A percentile compares a stretch with the other conserved stretches of the same genome.
These are phyloP conservation scores for Pyrgilauda ruficollis DNA, from an alignment of 2,113 vertebrate species.

Conservation along the genomic window DNA sequence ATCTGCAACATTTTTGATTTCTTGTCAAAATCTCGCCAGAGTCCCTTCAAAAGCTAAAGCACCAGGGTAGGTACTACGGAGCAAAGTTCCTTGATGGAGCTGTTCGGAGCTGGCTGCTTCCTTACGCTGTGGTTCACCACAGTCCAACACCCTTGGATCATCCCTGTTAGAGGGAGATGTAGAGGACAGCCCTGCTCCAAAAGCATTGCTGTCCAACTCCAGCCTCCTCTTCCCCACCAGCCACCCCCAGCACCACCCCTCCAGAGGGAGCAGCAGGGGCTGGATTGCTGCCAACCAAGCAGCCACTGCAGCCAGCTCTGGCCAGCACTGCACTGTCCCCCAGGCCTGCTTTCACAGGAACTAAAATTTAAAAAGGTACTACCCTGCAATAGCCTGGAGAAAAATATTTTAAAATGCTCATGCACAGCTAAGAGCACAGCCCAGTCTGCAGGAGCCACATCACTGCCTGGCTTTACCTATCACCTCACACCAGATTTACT, in stretches of 20 bases:
- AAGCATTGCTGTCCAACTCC: background rate
- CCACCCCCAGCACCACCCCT: background rate
- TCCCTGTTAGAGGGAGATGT: background rate
- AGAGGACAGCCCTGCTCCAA: background rate
- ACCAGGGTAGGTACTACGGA: accelerated
- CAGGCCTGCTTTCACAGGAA: background rate
- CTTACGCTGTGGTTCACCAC: background rate
- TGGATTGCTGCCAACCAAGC: background rate
- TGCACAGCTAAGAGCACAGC: background rate
- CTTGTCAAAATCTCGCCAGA: background rate
- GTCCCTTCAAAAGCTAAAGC: background rate
- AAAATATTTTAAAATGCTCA: background rate
- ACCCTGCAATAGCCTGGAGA: background rate
- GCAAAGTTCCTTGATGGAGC: accelerated
- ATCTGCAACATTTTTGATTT: background rate
- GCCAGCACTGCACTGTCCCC: background rate
- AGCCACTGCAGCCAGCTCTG: background rate
- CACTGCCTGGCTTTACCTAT: background rate
- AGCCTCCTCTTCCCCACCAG: background rate
- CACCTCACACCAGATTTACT: background rate
- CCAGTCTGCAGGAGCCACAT: background rate
- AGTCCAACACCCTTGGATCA: background rate
- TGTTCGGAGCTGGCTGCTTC: background rate
- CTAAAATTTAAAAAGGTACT: background rate
- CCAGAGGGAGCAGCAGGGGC: background rate